phyloP scores from a whole-genome alignment of 2,888 invertebrate genomes.

The Troides aeacus region DNA sequence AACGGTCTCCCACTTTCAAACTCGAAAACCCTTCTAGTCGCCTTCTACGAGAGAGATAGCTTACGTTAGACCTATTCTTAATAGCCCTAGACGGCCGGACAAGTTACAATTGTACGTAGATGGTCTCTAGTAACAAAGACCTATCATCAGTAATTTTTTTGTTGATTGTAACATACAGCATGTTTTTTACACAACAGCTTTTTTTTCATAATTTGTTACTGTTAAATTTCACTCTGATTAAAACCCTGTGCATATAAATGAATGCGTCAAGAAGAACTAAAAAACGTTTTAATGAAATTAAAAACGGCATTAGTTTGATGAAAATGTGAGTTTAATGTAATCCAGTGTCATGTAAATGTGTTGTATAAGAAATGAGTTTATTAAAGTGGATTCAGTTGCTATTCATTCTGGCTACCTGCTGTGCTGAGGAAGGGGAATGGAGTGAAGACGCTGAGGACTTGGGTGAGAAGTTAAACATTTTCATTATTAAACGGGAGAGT shows the following conservation, averaged over 20 bases:
- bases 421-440: conserved; percentile 76
- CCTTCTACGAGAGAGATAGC: too few species aligned
- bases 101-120: too few species aligned
- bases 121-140: too few species aligned
- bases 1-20: too few species aligned
- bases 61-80: too few species aligned
- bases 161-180: too few species aligned
- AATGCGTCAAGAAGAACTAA: conserved; percentile 5
- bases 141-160: too few species aligned
- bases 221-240: not conserved
- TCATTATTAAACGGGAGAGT: conserved; percentile 35
- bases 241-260: not conserved
- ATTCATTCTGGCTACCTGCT: conserved; percentile 69
- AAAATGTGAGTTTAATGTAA: conserved; percentile 24
- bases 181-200: not conserved
- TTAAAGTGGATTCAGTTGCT: conserved; percentile 68
- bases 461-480: conserved; percentile 65
- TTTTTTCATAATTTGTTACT: not conserved
- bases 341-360: conserved; percentile 21
- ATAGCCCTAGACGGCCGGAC: too few species aligned
- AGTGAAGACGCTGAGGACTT: conserved; percentile 74
- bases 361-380: conserved; percentile 56
- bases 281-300: conserved; percentile 7
- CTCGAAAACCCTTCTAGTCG: too few species aligned
- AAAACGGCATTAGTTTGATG: not conserved